Conservation (phyloP, 2,797 vertebrate genomes). For the Gobio occitaniae region DNA sequence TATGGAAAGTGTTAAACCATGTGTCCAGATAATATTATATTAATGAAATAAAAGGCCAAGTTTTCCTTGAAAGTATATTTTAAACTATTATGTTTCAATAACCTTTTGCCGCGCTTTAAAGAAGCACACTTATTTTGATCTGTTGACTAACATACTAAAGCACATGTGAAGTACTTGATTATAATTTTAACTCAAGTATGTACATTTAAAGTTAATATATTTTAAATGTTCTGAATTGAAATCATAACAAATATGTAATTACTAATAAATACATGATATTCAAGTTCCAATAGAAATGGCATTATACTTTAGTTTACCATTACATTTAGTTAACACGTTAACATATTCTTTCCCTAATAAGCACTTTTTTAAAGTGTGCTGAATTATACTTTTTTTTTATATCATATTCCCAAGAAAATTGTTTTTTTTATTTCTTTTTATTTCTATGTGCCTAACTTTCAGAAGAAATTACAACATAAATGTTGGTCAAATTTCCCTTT, state of each 20-base stretch:
- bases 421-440: too few species aligned
- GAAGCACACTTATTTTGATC: background rate
- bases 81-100: background rate
- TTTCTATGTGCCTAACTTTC: background rate
- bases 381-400: too few species aligned
- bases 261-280: background rate
- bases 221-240: background rate
- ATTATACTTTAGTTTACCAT: background rate
- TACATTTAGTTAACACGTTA: too few species aligned
- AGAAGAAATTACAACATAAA: background rate
- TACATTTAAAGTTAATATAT: background rate
- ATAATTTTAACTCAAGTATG: background rate
- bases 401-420: too few species aligned
- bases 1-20: too few species aligned
- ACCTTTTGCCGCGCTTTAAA: background rate
- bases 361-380: too few species aligned
- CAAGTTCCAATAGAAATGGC: background rate
- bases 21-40: background rate
- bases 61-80: background rate
- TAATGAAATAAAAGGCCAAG: background rate
- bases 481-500: background rate
- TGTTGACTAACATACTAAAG: background rate
- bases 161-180: background rate
- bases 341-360: too few species aligned
- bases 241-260: background rate